Evolutionary conservation across 2,113 vertebrate genomes (phyloP), one percentile per base, ranked within the genome.

Genomic region (Chrysemys picta): DNA sequence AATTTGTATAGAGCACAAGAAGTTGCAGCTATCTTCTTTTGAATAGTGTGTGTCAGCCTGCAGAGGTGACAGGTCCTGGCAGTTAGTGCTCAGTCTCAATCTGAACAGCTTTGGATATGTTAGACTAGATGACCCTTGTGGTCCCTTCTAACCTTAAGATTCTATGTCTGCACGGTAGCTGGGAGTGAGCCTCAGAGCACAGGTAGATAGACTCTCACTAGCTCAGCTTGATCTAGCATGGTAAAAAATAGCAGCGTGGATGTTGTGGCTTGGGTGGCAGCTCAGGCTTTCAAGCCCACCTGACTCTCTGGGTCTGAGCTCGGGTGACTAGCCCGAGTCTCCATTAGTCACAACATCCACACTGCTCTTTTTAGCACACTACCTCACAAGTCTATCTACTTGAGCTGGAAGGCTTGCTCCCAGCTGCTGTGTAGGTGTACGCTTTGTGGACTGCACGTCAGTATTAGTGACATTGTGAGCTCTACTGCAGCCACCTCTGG

Each of bases 31-130:
- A 1, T 81, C 91, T 25, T 52, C 17, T 31, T 92, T 72, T 50
- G 50, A 89, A 84, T 79, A 29, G 3, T 6, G 47, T 35, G 76
- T 38, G 80, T 21, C 35, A 21, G 47, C 17, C 38, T 45, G 25
- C 52, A 5, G 82, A 89, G 75, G 56, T 83, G 38, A 84, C 49
- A 22, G 90, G 42, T 49, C 82, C 59, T 56, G 79, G 72, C 8
- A 1, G 3, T 31, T 17, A 45, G 45, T 13, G 1, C 13, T 53
- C 84, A 45, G 2, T 47, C 31, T n/a, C 29, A 6, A 69, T 16
- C 10, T 49, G 78, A 10, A 24, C 42, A 80, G 84, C 24, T 82
- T 54, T 0, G 0, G 19, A 38, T 47, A 12, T 0, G 19, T n/a
- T n/a, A 69, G 17, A n/a, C 35, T n/a, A 21, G 35, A 69, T 72